Percentiles rank a stretch among this genome's conserved stretches.
These are phyloP conservation scores for Agrilus planipennis DNA, from an alignment of 1,140 invertebrate species.

Conservation along the genomic window DNA sequence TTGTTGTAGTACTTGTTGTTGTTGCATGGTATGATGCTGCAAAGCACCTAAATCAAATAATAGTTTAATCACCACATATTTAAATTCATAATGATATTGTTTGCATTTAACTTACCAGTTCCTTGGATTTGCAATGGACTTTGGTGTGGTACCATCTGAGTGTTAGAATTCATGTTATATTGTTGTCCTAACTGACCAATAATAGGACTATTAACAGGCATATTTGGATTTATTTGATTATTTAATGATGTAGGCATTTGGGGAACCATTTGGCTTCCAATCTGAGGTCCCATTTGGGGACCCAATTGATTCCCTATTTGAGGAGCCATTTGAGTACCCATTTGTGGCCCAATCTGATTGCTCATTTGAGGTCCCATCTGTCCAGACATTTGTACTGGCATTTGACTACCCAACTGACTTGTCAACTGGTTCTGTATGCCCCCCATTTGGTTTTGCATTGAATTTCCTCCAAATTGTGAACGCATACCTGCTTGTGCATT, in stretches of 20 bases:
- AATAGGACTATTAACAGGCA: slow-evolving; percentile 21
- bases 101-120: slow-evolving; percentile 20
- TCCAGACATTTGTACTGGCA: slow-evolving; percentile 23
- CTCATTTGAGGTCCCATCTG: slow-evolving; percentile 24
- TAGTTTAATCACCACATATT: slow-evolving; percentile 10
- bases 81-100: not conserved
- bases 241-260: slow-evolving; percentile 44
- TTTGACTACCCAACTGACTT: slow-evolving; percentile 24
- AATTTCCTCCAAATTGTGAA: slow-evolving; percentile 41
- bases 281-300: slow-evolving; percentile 23
- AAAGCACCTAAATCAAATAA: slow-evolving; percentile 17
- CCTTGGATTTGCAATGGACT: slow-evolving; percentile 13
- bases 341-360: slow-evolving; percentile 31
- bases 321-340: slow-evolving; percentile 39
- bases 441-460: slow-evolving; percentile 38
- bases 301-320: slow-evolving; percentile 23
- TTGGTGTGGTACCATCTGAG: slow-evolving; percentile 19
- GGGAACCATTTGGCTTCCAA: slow-evolving; percentile 21
- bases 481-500: slow-evolving; percentile 41
- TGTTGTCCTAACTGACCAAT: slow-evolving; percentile 23
- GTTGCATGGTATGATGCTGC: slow-evolving; percentile 31
- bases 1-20: slow-evolving; percentile 33
- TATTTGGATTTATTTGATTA: slow-evolving; percentile 24
- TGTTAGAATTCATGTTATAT: slow-evolving; percentile 19
- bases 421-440: slow-evolving; percentile 40